phyloP scores from a whole-genome alignment of 2,888 invertebrate species.

The Crematogaster levior region DNA sequence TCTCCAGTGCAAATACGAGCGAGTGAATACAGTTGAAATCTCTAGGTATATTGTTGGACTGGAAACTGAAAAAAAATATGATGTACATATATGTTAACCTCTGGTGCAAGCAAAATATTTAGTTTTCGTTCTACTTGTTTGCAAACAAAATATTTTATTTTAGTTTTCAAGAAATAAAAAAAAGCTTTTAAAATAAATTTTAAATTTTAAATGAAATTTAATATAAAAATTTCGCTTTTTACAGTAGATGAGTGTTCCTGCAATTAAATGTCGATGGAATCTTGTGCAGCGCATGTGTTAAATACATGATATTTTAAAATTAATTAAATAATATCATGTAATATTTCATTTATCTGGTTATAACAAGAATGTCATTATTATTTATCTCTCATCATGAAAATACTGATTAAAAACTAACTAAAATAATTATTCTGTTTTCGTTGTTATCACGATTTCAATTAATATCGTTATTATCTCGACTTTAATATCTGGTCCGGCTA shows the following conservation, averaged over 20 bases:
- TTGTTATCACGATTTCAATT: constrained; percentile 15
- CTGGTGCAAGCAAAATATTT: constrained; percentile 10
- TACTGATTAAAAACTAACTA: neutral
- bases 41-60: neutral
- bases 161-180: constrained; percentile 1
- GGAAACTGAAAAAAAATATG: constrained; percentile 13
- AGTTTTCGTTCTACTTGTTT: constrained; percentile 12
- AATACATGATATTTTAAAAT: constrained; percentile 29
- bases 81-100: neutral
- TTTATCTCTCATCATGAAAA: constrained; percentile 18
- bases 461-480: neutral
- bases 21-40: neutral
- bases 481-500: neutral
- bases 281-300: neutral
- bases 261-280: constrained; percentile 26
- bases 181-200: neutral
- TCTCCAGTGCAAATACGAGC: neutral
- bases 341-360: constrained; percentile 9
- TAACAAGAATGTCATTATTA: constrained; percentile 10
- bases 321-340: constrained; percentile 4
- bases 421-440: constrained; percentile 7
- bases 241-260: neutral
- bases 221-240: neutral
- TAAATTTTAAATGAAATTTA: constrained; percentile 12
- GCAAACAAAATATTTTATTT: constrained; percentile 26